Evolutionary conservation across 2,797 vertebrate species (phyloP), one percentile per base, ranked within the genome.

Genomic region (Sus cebifrons): DNA sequence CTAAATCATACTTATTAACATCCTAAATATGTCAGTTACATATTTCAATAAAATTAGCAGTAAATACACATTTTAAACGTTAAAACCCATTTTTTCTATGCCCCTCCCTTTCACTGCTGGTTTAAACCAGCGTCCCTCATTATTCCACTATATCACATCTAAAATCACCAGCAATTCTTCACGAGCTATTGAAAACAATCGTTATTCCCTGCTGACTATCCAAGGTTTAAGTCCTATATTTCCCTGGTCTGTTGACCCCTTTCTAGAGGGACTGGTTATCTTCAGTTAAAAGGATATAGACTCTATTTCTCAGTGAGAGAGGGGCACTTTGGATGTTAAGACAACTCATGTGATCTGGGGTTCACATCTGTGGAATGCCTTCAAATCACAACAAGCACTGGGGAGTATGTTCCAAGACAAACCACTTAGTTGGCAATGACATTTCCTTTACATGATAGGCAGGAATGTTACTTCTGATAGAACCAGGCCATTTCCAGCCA

Each of bases 371-470:
- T 20, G 52, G 70, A 94, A 86, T 74, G 25, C 58, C 56, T 92
- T 96, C 65, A 90, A 36, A 92, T 89, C 78, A 95, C 73, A 86
- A 68, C 44, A 58, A 75, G 77, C 32, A 68, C n/a, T 68, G 10
- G n/a, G 77, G 25, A 74, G 62, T 18, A 56, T 7, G 14, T 60
- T 95, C 88, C 60, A 91, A 96, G 93, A 92, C 82, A 95, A 96
- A 96, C 79, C 70, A 67, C 73, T 71, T 92, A 85, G 65, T 32
- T 88, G 71, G 60, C 64, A 78, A 79, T 62, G 65, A 73, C 29
- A 83, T 44, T 95, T 96, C 88, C 78, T 74, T 77, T 83, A 65
- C 54, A 52, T 12, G 36, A 84, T 16, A 68, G 58, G 32, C 4
- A 92, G 65, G 20, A 67, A 89, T 36, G 65, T 17, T 87, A 75